Evolutionary conservation across 2,113 vertebrate species (phyloP).

Genomic region (Rhinogobius similis): DNA sequence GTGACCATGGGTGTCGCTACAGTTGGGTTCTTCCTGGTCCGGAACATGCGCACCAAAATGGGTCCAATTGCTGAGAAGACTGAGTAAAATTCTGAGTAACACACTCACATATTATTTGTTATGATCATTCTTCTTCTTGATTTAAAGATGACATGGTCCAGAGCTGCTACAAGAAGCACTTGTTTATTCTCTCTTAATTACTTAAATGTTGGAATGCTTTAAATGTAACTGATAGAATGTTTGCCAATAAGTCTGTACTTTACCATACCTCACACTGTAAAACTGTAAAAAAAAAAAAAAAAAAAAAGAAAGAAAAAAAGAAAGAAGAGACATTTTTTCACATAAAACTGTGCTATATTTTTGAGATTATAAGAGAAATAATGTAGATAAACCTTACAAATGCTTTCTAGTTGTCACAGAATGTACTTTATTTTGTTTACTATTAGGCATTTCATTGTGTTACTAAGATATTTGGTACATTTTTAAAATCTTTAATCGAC

Average conservation of each 20-base stretch:
- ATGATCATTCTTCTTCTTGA: slow-evolving; percentile 3
- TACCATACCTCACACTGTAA: slow-evolving; percentile 26
- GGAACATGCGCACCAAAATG: slow-evolving; percentile 98
- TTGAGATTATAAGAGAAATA: background rate
- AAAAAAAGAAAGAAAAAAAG: too few relatives aligned
- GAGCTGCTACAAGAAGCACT: background rate
- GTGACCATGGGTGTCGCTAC: slow-evolving; percentile 81
- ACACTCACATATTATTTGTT: background rate
- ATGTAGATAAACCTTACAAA: background rate
- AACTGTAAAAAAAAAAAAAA: slow-evolving; percentile 1
- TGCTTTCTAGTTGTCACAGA: background rate
- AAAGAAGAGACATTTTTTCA: background rate
- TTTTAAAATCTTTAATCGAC: background rate
- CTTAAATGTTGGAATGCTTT: slow-evolving; percentile 9
- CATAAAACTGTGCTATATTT: slow-evolving; percentile 5
- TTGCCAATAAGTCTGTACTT: slow-evolving; percentile 14
- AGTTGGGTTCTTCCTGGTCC: slow-evolving; percentile 83
- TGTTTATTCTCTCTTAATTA: background rate
- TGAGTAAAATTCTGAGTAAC: slow-evolving; percentile 74
- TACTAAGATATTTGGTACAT: background rate
- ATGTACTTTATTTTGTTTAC: background rate
- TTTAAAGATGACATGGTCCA: background rate
- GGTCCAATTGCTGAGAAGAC: slow-evolving; percentile 82
- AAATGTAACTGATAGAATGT: slow-evolving; percentile 35
- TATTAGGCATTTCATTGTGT: background rate